Conservation (phyloP, 2,888 invertebrate species). For the Incurvaria masculella region DNA sequence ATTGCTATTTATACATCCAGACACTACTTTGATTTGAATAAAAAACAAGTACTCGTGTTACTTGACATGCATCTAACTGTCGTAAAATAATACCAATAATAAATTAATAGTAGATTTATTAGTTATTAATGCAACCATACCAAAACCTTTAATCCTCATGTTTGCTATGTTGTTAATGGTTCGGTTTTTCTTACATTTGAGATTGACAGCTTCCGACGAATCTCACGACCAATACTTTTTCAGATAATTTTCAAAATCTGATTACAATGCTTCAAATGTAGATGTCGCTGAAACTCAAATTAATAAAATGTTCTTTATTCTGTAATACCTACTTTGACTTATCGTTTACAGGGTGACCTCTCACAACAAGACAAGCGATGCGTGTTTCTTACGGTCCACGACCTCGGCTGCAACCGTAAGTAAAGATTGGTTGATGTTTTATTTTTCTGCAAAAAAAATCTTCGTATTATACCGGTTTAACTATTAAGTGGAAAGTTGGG, state of each 20-base stretch:
- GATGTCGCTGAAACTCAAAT: no score
- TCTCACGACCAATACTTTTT: not conserved
- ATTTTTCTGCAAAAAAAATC: no score
- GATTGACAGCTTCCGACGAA: not conserved
- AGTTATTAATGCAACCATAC: not conserved
- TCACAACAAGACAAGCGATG: conserved; percentile 77
- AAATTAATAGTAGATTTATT: not conserved
- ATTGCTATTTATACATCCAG: no score
- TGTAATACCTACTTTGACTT: not conserved
- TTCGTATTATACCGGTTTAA: no score
- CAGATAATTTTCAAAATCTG: no score
- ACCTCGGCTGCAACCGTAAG: conserved; percentile 81
- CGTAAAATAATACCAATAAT: not conserved
- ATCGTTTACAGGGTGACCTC: conserved; percentile 69
- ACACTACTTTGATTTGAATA: no score
- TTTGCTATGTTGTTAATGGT: not conserved
- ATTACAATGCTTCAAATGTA: no score
- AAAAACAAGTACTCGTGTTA: no score
- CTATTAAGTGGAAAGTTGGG: no score
- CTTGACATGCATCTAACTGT: no score
- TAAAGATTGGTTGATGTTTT: no score
- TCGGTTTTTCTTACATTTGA: not conserved
- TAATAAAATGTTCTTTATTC: no score
- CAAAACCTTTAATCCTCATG: not conserved
- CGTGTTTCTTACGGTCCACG: conserved; percentile 85